phyloP scores from a whole-genome alignment of 2,113 vertebrate genomes.

The Corythornis madagascariensis region DNA sequence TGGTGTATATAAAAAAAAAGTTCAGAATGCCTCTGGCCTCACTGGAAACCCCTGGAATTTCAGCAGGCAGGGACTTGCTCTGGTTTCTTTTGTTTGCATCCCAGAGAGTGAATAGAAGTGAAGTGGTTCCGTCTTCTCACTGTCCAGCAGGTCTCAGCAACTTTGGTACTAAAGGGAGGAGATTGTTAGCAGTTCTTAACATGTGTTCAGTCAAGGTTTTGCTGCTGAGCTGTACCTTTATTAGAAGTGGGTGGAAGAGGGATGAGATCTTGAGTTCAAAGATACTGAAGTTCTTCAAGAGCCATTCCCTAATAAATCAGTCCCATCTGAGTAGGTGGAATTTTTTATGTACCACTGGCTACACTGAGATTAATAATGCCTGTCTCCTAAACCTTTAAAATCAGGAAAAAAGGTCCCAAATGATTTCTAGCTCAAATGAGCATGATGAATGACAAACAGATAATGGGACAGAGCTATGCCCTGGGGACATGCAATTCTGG shows the following conservation, averaged over 20 bases:
- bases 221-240: background rate
- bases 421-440: background rate
- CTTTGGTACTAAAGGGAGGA: background rate
- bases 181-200: background rate
- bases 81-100: background rate
- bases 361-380: background rate
- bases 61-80: conserved; percentile 31
- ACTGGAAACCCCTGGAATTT: conserved; percentile 16
- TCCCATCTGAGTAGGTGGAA: background rate
- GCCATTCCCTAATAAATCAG: background rate
- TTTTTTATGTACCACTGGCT: background rate
- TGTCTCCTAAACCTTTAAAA: background rate
- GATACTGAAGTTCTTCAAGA: background rate
- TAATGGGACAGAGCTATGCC: background rate
- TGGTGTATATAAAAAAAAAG: background rate
- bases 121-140: background rate
- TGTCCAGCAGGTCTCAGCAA: background rate
- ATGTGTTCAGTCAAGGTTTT: background rate
- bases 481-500: background rate
- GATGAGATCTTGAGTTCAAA: background rate
- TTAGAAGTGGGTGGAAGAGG: background rate
- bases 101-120: background rate
- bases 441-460: conserved; percentile 10
- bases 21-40: background rate
- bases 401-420: background rate